Evolutionary conservation across 2,888 invertebrate species (phyloP).

Genomic region (Thyatira batis): DNA sequence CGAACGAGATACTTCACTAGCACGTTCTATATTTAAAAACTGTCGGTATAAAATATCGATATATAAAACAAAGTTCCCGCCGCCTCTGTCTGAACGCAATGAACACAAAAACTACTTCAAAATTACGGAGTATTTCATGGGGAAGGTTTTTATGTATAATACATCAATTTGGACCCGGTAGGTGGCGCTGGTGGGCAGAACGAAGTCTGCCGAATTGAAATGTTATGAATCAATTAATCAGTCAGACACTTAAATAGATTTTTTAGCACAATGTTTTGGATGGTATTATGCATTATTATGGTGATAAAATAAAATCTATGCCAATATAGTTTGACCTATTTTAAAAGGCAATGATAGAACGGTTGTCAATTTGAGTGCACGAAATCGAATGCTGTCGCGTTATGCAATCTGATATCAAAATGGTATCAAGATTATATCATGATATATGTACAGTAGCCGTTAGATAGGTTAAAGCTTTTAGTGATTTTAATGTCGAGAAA

Average conservation of each 20-base stretch:
- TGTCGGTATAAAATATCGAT: background rate
- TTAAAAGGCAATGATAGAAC: background rate
- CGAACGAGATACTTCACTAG: background rate
- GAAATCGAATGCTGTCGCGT: background rate
- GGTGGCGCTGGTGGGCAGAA: too few relatives aligned
- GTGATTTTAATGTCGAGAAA: background rate
- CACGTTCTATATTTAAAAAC: background rate
- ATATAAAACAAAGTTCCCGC: too few relatives aligned
- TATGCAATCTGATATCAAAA: background rate
- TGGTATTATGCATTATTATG: too few relatives aligned
- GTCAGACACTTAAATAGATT: too few relatives aligned
- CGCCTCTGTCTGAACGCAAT: too few relatives aligned
- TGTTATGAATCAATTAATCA: too few relatives aligned
- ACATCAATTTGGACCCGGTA: too few relatives aligned
- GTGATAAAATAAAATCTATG: background rate
- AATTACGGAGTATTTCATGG: too few relatives aligned
- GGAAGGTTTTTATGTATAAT: too few relatives aligned
- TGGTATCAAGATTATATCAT: background rate
- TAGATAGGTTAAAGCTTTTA: background rate
- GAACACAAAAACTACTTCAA: too few relatives aligned
- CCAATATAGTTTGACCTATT: background rate
- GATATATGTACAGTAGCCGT: background rate
- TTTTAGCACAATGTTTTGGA: too few relatives aligned
- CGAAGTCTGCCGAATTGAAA: too few relatives aligned
- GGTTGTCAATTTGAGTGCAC: background rate